phyloP scores from a whole-genome alignment of 2,888 invertebrate species.

The Pristionchus maxplancki region DNA sequence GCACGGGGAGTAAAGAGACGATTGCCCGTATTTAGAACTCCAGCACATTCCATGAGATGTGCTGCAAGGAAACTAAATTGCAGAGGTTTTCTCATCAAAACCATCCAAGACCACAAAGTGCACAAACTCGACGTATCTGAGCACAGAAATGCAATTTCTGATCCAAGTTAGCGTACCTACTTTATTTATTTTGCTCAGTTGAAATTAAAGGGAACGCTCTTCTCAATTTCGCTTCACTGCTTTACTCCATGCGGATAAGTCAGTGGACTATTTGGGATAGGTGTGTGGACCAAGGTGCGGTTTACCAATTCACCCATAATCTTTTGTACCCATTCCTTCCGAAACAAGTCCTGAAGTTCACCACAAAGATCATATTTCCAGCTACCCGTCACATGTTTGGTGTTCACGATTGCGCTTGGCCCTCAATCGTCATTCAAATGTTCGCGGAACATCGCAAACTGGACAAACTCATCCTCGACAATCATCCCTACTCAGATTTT shows the following conservation, averaged over 20 bases:
- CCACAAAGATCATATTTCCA: background rate
- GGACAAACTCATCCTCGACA: background rate
- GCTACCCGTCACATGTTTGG: background rate
- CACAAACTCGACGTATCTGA: background rate
- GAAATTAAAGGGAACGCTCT: too few relatives aligned
- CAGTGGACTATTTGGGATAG: too few relatives aligned
- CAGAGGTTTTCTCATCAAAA: background rate
- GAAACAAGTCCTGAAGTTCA: too few relatives aligned
- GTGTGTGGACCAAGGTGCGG: too few relatives aligned
- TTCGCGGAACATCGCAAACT: background rate
- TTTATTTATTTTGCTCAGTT: background rate
- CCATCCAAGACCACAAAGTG: background rate
- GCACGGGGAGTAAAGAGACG: too few relatives aligned
- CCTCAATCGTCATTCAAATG: background rate
- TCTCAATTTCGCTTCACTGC: too few relatives aligned
- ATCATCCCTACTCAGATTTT: background rate
- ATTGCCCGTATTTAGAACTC: too few relatives aligned
- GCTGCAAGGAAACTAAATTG: too few relatives aligned
- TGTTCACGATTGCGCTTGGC: background rate
- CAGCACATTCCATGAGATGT: too few relatives aligned
- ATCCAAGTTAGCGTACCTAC: background rate
- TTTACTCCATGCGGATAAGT: too few relatives aligned
- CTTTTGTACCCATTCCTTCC: too few relatives aligned
- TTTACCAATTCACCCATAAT: too few relatives aligned
- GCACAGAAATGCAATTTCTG: background rate